Evolutionary conservation across 1,140 invertebrate species (phyloP), one percentile per base, ranked within the genome.

Genomic region (Pteromalus puparum): DNA sequence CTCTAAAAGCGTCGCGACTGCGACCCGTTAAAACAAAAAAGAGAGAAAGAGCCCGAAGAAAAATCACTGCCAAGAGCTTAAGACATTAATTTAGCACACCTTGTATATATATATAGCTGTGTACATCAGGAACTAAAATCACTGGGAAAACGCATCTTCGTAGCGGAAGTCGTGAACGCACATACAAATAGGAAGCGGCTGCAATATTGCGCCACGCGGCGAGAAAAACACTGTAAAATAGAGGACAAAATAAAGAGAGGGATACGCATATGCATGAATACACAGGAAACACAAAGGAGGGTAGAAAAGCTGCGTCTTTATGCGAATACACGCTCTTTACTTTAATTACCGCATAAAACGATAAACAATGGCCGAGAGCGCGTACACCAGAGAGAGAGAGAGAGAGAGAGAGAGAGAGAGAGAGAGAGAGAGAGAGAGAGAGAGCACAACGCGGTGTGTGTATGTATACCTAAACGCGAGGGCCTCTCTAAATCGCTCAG

Each of bases 301-400:
- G 21, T 48, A 74, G 26, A 34, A 77, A 76, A 82, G 81, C 81
- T 67, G 61, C 74, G 67, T 72, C 42, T 48, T 80, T 85, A 77
- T 84, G 76, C 84, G 85, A 79, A 88, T 85, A 88, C 87, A 83
- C 73, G 87, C 89, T 90, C 87, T 90, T 91, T 89, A 89, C 87
- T 92, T 91, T 91, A 90, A 90, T 90, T 89, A 89, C 88, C 87
- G 86, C 88, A 88, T 90, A 89, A 90, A 91, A 90, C 74, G 87
- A 90, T 88, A 88, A 90, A 90, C 87, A 90, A 90, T 90, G 88
- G 75, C 86, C 82, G 83, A 86, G 82, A 79, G 76, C 12, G 13
- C 46, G 46, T 48, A 48, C 18, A 15, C 77, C n/a, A 15, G 18
- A 30, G 53, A 34, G 30, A 30, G 53, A 53, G 75, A 61, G 46